A percentile compares a stretch with the other conserved stretches of the same genome.
Conservation (phyloP, 2,113 vertebrate species). For the Chaetorhynchus papuensis region DNA sequence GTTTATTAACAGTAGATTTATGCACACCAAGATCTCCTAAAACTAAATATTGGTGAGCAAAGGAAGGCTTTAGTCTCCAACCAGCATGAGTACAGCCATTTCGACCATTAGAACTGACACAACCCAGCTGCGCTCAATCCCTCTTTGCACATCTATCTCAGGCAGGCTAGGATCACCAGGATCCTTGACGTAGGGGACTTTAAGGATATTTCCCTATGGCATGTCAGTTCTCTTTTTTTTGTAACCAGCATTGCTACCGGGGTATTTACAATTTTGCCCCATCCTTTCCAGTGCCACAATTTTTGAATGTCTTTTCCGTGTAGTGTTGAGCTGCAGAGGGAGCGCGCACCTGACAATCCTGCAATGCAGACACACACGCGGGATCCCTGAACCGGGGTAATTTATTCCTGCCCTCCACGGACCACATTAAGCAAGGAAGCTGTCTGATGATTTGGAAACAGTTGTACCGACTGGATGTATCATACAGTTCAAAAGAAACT, state of each 20-base stretch:
- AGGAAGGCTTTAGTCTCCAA: not conserved
- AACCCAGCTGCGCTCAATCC: too few species aligned
- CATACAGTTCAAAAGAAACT: conserved; percentile 2
- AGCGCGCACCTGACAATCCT: not conserved
- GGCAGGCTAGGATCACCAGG: not conserved
- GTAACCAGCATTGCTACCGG: not conserved
- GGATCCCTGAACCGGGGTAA: not conserved
- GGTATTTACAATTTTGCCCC: not conserved
- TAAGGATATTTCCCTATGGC: not conserved
- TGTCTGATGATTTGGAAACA: not conserved
- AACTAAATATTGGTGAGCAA: not conserved
- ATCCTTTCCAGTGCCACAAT: not conserved
- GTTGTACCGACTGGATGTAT: not conserved
- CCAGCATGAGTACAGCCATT: accelerated
- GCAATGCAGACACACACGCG: not conserved
- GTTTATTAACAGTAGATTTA: not conserved
- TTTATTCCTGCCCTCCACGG: not conserved
- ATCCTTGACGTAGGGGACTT: not conserved
- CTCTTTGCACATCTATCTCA: not conserved
- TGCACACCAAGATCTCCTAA: not conserved
- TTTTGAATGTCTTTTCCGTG: not conserved
- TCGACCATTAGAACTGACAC: not conserved
- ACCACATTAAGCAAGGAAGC: not conserved
- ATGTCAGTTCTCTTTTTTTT: not conserved
- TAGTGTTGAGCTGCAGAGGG: not conserved